phyloP scores from a whole-genome alignment of 2,888 invertebrate species.

The Helicoverpa assulta region DNA sequence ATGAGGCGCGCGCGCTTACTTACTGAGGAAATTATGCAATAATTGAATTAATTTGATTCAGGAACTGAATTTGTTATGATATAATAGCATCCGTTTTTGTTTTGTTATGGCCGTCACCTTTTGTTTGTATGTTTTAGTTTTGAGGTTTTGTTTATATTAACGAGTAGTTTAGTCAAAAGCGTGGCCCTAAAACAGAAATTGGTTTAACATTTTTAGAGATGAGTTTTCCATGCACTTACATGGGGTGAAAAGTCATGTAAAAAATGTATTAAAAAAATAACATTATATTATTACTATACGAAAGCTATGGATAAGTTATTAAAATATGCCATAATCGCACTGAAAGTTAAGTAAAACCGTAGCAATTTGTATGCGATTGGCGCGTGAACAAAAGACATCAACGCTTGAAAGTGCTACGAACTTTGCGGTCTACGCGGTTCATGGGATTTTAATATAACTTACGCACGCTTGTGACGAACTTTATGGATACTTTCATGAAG shows the following conservation, averaged over 20 bases:
- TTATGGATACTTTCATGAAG: not conserved
- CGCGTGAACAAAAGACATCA: conserved; percentile 65
- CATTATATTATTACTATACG: no score
- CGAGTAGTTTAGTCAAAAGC: not conserved
- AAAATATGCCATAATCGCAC: not conserved
- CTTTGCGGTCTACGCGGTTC: conserved; percentile 30
- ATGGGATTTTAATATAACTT: conserved; percentile 18
- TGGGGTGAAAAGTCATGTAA: no score
- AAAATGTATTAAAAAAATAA: no score
- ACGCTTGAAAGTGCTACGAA: conserved; percentile 59
- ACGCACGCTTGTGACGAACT: not conserved
- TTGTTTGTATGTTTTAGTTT: conserved; percentile 19
- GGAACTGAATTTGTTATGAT: conserved; percentile 57
- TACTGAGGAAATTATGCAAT: conserved; percentile 58
- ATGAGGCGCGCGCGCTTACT: conserved; percentile 28
- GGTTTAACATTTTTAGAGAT: no score
- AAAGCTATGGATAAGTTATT: not conserved
- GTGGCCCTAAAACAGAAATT: not conserved
- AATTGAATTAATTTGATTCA: conserved; percentile 52
- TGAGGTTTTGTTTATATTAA: conserved; percentile 28
- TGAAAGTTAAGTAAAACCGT: conserved; percentile 5
- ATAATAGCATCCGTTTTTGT: conserved; percentile 59
- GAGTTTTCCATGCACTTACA: no score
- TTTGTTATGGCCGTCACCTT: conserved; percentile 57
- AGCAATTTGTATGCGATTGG: conserved; percentile 16